Conservation (phyloP, 2,797 vertebrate species). For the Aphelocoma californica region DNA sequence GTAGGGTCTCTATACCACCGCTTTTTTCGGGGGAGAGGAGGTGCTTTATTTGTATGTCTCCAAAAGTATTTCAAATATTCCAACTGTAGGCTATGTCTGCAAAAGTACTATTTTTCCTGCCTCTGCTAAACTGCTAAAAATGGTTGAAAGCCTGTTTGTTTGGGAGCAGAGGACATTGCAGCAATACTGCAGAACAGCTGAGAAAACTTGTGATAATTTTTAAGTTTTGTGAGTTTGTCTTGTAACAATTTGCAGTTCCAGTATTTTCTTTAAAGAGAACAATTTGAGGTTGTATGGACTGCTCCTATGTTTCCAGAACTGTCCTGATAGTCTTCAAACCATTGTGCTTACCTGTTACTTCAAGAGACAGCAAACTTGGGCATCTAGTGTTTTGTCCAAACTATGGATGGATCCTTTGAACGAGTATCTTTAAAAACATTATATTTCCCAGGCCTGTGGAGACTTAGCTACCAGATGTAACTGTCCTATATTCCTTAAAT, state of each 20-base stretch:
- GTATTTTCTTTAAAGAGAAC: background rate
- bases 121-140: background rate
- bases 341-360: background rate
- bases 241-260: background rate
- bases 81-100: background rate
- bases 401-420: background rate
- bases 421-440: background rate
- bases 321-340: background rate
- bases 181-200: background rate
- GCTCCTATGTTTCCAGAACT: background rate
- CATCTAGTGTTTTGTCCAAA: background rate
- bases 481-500: background rate
- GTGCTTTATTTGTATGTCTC: background rate
- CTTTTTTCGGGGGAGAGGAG: background rate
- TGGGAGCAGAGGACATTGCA: background rate
- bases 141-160: background rate
- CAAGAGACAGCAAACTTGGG: fast-evolving
- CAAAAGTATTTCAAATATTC: background rate
- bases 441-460: background rate
- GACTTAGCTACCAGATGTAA: background rate
- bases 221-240: background rate
- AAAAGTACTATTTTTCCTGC: background rate
- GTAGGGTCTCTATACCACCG: too few species aligned
- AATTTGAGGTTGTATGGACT: background rate
- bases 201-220: background rate